Evolutionary conservation across 2,113 vertebrate genomes (phyloP).

Genomic region (Piaya cayana): DNA sequence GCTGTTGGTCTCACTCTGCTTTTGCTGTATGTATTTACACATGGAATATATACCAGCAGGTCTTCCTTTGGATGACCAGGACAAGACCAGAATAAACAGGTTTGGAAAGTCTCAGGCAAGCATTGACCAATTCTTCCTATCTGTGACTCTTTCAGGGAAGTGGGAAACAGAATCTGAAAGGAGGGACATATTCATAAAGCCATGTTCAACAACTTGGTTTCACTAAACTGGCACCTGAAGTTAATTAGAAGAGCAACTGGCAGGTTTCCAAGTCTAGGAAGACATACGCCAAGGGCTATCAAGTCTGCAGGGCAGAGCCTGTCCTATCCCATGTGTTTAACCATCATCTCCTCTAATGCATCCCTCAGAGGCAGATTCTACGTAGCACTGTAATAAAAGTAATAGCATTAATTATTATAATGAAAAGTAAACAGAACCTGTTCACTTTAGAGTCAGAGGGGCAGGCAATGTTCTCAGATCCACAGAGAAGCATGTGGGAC

Average conservation of each 20-base stretch:
- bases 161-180: not conserved
- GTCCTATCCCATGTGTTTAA: not conserved
- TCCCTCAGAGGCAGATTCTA: not conserved
- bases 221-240: not conserved
- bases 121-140: not conserved
- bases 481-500: not conserved
- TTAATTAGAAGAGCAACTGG: rapidly evolving
- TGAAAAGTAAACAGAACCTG: not conserved
- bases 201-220: not conserved
- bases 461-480: not conserved
- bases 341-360: not conserved
- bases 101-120: not conserved
- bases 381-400: not conserved
- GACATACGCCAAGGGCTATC: not conserved
- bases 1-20: not conserved
- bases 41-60: not conserved
- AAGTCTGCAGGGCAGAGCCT: not conserved
- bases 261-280: not conserved
- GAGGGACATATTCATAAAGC: not conserved
- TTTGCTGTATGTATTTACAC: not conserved
- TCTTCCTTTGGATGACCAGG: not conserved
- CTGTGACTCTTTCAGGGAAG: not conserved
- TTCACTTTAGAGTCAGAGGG: not conserved
- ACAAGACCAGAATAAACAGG: not conserved
- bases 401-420: not conserved